Percentiles rank a stretch among this genome's conserved stretches.
Evolutionary conservation across 1,140 invertebrate genomes (phyloP).

Genomic region (Microplitis demolitor): DNA sequence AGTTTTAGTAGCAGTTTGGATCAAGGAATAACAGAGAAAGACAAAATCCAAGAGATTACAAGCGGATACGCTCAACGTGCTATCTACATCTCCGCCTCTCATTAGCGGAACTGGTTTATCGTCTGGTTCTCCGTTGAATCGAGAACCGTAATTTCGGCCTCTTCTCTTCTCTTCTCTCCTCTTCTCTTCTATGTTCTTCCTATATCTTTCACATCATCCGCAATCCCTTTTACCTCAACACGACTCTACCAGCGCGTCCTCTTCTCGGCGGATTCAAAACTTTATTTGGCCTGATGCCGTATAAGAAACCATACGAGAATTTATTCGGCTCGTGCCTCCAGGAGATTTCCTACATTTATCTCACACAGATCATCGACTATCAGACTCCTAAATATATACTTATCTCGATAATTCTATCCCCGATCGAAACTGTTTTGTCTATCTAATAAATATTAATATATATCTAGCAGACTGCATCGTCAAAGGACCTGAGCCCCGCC

Average conservation of each 20-base stretch:
- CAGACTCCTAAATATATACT: not conserved
- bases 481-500: not conserved
- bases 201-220: no score
- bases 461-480: no score
- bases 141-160: conserved; percentile 25
- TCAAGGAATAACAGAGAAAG: conserved; percentile 7
- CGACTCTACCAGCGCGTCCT: no score
- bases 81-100: conserved; percentile 41
- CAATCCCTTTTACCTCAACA: no score
- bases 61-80: conserved; percentile 31
- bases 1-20: not conserved
- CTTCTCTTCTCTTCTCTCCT: conserved; percentile 15
- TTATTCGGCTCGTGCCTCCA: not conserved
- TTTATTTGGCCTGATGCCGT: not conserved
- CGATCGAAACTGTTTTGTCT: not conserved
- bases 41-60: conserved; percentile 30
- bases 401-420: not conserved
- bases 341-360: no score
- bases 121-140: conserved; percentile 30
- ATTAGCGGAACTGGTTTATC: conserved; percentile 47
- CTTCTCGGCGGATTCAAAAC: not conserved
- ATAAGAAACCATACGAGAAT: no score
- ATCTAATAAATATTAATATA: not conserved
- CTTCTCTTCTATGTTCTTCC: not conserved
- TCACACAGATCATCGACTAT: not conserved